Base-by-base conservation (phyloP, 2,113 vertebrate species). In the Eidolon helvum region DNA sequence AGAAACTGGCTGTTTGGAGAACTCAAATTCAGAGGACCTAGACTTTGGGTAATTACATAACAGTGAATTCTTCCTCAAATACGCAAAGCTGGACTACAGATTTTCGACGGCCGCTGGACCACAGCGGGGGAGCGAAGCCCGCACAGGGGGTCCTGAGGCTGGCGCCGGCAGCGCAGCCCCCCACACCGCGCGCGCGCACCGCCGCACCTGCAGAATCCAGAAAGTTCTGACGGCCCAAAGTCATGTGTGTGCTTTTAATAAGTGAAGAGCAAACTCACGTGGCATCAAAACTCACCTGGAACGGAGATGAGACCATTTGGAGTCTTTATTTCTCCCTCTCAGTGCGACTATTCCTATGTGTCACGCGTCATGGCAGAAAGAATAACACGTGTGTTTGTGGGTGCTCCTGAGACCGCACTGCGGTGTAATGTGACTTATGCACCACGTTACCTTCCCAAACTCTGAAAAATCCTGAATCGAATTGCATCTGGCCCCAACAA, bases 141-240 rank as follows among this genome's bases (percentile, higher is more conserved):
- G 9, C 11, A 7, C 43, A 15, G 0, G 5, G 24, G 4, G 63
- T n/a, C 2, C 3, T 0, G 6, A 61, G n/a, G 28, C 45, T 40
- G 78, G 14, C 10, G 1, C 21, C 33, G 57, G 50, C n/a, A 16
- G 1, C 16, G 15, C 16, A 10, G 10, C 22, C 19, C 30, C 9
- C 45, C 45, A 7, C 45, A 45, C 8, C 38, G 24, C 5, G 14
- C 2, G 35, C 24, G 6, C 11, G 11, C 5, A 8, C 12, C 53
- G 30, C 45, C 40, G 8, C 18, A 21, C 48, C 63, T 90, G 38
- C 48, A 21, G 79, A 50, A 59, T 72, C 55, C 68, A 66, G 69
- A 28, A 50, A 71, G 35, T 33, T 86, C 59, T 59, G 71, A 66
- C 55, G 63, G n/a, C 18, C 30, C 7, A 53, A 78, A 3, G 14